A percentile compares a stretch with the other conserved stretches of the same genome.
phyloP scores from a whole-genome alignment of 2,797 vertebrate genomes.

The Ptychadena robeensis region DNA sequence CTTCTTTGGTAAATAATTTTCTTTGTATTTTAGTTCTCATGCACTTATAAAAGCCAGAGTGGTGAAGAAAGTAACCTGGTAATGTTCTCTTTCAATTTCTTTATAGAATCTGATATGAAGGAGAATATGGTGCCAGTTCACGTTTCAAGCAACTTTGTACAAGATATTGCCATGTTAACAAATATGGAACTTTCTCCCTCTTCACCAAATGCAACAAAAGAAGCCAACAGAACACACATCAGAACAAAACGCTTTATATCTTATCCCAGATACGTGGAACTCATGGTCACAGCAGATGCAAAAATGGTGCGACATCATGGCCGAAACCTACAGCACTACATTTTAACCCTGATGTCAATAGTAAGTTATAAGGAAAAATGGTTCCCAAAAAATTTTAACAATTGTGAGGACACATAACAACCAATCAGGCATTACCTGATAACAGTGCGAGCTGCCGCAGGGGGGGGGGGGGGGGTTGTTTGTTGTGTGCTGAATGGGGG shows the following conservation, averaged over 20 bases:
- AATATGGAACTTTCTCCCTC: constrained; percentile 66
- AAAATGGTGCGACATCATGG: constrained; percentile 93
- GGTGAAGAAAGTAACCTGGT: too few relatives aligned
- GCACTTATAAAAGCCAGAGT: too few relatives aligned
- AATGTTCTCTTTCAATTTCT: constrained; percentile 36
- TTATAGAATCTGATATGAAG: constrained; percentile 74
- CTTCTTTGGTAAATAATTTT: too few relatives aligned
- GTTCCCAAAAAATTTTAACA: too few relatives aligned
- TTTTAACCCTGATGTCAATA: constrained; percentile 97
- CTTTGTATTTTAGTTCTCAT: too few relatives aligned
- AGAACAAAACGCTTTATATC: constrained; percentile 92
- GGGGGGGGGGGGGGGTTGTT: too few relatives aligned
- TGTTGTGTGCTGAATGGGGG: too few relatives aligned
- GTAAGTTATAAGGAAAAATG: constrained; percentile 83
- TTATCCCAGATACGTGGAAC: constrained; percentile 95
- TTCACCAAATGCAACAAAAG: constrained; percentile 66
- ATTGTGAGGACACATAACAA: too few relatives aligned
- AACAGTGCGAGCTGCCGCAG: too few relatives aligned
- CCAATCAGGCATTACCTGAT: too few relatives aligned
- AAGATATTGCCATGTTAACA: constrained; percentile 74
- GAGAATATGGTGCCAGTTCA: constrained; percentile 68
- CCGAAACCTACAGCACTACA: constrained; percentile 90
- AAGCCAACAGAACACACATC: constrained; percentile 68
- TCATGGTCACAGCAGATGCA: constrained; percentile 93
- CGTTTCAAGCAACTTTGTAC: constrained; percentile 70